Evolutionary conservation across 2,888 invertebrate species (phyloP).

Genomic region (Hypolimnas misippus): DNA sequence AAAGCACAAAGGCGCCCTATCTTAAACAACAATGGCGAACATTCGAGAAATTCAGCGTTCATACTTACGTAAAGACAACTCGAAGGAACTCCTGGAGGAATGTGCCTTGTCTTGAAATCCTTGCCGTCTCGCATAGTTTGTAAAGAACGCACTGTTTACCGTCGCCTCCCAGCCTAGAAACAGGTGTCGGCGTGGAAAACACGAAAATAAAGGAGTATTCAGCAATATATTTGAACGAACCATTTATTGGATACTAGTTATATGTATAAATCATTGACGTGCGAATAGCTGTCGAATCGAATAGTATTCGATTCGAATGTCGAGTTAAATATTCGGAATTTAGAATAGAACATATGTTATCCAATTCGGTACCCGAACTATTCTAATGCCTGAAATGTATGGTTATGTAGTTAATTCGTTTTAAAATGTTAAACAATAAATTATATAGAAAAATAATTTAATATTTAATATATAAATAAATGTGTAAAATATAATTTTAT

Average conservation of each 20-base stretch:
- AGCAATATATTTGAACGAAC: not conserved
- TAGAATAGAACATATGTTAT: no score
- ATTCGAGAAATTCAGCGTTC: constrained; percentile 29
- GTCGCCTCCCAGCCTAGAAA: constrained; percentile 78
- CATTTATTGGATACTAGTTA: not conserved
- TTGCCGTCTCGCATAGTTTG: constrained; percentile 86
- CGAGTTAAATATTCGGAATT: no score
- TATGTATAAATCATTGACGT: no score
- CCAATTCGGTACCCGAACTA: no score
- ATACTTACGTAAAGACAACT: constrained; percentile 86
- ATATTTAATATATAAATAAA: no score
- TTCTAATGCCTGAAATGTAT: no score
- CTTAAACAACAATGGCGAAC: constrained; percentile 22
- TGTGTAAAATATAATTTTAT: no score
- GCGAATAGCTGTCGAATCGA: no score
- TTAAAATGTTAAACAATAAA: no score
- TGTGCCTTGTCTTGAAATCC: constrained; percentile 71
- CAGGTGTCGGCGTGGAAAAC: constrained; percentile 16
- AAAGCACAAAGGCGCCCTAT: constrained; percentile 20
- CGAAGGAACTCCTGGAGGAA: constrained; percentile 87
- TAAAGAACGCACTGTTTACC: constrained; percentile 87
- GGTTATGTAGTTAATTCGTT: no score
- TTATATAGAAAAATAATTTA: no score
- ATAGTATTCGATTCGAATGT: no score
- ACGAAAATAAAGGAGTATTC: not conserved